Conservation (phyloP, 2,113 vertebrate genomes). For the Centropristis striata region DNA sequence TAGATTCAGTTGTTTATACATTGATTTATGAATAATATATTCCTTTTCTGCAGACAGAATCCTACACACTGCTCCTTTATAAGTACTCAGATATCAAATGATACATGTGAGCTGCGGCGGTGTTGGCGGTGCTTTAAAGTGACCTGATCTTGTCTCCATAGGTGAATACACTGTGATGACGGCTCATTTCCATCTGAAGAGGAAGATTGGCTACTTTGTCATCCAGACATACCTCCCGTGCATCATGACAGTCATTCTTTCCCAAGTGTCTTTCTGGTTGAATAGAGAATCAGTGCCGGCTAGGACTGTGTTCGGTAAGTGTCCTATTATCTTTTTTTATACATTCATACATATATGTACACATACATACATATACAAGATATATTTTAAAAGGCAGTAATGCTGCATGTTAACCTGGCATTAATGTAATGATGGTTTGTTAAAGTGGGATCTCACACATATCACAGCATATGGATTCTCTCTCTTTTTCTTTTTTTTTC, state of each 20-base stretch:
- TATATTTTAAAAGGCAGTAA: background rate
- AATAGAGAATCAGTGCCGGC: constrained; percentile 99
- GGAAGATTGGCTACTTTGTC: constrained; percentile 99
- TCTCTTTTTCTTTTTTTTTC: background rate
- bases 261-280: constrained; percentile 99
- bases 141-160: constrained; percentile 65
- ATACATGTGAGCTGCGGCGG: background rate
- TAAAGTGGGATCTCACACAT: constrained; percentile 10
- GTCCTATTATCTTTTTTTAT: constrained; percentile 5
- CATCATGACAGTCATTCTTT: constrained; percentile 99
- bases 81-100: background rate
- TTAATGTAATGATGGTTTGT: constrained; percentile 7
- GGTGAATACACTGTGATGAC: constrained; percentile 99
- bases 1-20: too few relatives aligned
- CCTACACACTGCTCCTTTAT: background rate
- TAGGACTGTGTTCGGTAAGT: constrained; percentile 98
- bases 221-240: constrained; percentile 99
- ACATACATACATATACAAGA: too few relatives aligned
- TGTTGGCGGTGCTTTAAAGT: background rate
- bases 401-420: background rate
- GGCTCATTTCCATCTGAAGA: constrained; percentile 98
- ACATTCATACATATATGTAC: too few relatives aligned
- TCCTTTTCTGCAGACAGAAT: too few relatives aligned
- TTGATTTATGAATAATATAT: too few relatives aligned
- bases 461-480: background rate